Evolutionary conservation across 2,797 vertebrate species (phyloP).

Genomic region (Danionella dracula): DNA sequence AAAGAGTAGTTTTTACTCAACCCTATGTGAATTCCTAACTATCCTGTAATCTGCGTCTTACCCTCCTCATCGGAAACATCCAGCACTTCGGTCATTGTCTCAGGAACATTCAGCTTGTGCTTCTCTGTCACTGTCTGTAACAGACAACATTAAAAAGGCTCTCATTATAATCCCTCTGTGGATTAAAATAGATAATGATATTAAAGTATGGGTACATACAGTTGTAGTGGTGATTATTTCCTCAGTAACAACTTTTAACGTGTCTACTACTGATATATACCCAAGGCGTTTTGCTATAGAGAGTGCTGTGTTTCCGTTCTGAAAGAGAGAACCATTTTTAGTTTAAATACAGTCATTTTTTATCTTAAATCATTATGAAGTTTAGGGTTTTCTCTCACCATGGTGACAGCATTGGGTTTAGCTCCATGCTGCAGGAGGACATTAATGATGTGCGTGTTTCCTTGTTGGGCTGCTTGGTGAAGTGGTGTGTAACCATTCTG

Average conservation of each 20-base stretch:
- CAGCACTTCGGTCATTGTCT: constrained; percentile 96
- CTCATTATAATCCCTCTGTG: not conserved
- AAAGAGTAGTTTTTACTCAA: constrained; percentile 50
- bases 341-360: not conserved
- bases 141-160: not conserved
- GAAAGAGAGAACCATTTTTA: constrained; percentile 24
- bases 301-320: constrained; percentile 98
- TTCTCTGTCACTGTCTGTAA: constrained; percentile 91
- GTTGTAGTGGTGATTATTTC: constrained; percentile 92
- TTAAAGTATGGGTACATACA: constrained; percentile 63
- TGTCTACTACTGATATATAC: constrained; percentile 98
- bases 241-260: constrained; percentile 92
- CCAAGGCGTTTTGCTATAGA: constrained; percentile 92
- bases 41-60: constrained; percentile 57
- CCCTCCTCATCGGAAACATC: constrained; percentile 99
- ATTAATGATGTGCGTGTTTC: constrained; percentile 72
- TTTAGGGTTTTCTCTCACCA: constrained; percentile 67
- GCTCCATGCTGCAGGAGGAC: constrained; percentile 87
- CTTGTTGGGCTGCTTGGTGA: constrained; percentile 95
- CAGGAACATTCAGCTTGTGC: constrained; percentile 96
- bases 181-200: not conserved
- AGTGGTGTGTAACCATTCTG: constrained; percentile 92
- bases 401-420: constrained; percentile 85
- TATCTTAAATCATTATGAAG: not conserved
- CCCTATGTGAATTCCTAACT: not conserved